Base-by-base conservation (phyloP, 1,140 invertebrate species). In the Anadara kagoshimensis region DNA sequence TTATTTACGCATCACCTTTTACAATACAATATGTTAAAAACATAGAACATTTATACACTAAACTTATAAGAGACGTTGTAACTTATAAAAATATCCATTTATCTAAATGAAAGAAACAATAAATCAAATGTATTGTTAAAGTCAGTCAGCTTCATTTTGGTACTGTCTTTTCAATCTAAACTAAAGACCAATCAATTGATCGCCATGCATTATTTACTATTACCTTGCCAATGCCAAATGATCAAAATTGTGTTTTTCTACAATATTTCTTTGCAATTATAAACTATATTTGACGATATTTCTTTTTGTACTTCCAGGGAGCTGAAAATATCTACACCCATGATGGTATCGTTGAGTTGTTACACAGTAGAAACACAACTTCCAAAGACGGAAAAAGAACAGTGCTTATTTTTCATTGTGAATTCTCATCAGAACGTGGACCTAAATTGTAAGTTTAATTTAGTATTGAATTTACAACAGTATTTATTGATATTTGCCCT, bases 331-430 rank as follows among this genome's bases (percentile, higher is more conserved):
- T 98, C 8, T 97, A 94, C 86, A 95, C 93, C 0, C 93, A 93
- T 79, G 93, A 95, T 2, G 91, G 93, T 75, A 91, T 96, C 12
- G 83, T 93, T 44, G 88, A 92, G 75, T 91, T 93, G 57, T 92
- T 96, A 22, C 14, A 53, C 5, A 29, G 43, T 29, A 59, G 64
- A n/a, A 36, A 20, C 18, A 49, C 49, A 22, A 44, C 29, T 18
- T 22, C 22, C 24, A 24, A 18, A 20, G 47, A 41, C 8, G 45
- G 43, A n/a, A 76, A 82, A 29, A 93, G 93, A 75, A 89, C 94
- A 54, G 94, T 99, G 51, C 87, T 99, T 20, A 94, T 99, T 29
- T 99, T 99, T 86, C 98, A 99, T 86, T 99, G 98, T 89, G 98
- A 99, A 90, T 99, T 98, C 90, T 98, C 97, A 0, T 94, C 95